A percentile compares a stretch with the other conserved stretches of the same genome.
phyloP scores from a whole-genome alignment of 2,888 invertebrate species.

The Cepaea hortensis region DNA sequence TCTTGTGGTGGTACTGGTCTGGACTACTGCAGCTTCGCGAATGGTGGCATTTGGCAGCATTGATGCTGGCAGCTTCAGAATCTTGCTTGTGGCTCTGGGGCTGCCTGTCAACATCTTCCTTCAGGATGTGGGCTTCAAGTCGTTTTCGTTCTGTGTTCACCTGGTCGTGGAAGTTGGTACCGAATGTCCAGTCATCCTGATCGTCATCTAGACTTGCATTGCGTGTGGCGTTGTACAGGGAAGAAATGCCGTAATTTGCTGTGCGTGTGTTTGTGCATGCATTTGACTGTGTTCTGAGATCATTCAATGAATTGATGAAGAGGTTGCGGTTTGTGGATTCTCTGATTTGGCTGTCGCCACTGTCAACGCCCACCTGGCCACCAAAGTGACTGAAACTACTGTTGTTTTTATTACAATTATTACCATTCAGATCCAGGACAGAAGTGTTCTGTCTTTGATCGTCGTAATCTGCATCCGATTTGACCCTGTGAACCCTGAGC shows the following conservation, averaged over 20 bases:
- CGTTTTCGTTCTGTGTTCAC: conserved; percentile 35
- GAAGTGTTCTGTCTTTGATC: conserved; percentile 39
- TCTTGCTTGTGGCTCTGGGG: not conserved
- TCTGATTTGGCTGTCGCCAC: not conserved
- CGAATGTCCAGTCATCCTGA: conserved; percentile 39
- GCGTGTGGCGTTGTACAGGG: not conserved
- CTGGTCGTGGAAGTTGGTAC: conserved; percentile 23
- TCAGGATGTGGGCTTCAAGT: conserved; percentile 32
- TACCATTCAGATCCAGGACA: no score
- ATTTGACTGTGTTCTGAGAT: not conserved
- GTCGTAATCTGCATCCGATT: conserved; percentile 37
- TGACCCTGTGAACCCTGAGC: conserved; percentile 37
- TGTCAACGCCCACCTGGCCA: conserved; percentile 14
- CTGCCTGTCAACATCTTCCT: conserved; percentile 30
- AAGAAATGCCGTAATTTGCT: not conserved
- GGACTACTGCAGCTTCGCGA: conserved; percentile 25
- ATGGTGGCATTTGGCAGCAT: not conserved
- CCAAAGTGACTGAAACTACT: conserved; percentile 27
- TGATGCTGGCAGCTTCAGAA: not conserved
- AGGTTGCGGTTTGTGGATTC: not conserved
- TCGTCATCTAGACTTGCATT: not conserved
- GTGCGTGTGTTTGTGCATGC: not conserved
- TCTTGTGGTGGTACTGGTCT: conserved; percentile 47
- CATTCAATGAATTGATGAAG: not conserved
- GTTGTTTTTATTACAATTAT: no score